Base-by-base conservation (phyloP, 2,113 vertebrate species). In the Rostratula benghalensis region DNA sequence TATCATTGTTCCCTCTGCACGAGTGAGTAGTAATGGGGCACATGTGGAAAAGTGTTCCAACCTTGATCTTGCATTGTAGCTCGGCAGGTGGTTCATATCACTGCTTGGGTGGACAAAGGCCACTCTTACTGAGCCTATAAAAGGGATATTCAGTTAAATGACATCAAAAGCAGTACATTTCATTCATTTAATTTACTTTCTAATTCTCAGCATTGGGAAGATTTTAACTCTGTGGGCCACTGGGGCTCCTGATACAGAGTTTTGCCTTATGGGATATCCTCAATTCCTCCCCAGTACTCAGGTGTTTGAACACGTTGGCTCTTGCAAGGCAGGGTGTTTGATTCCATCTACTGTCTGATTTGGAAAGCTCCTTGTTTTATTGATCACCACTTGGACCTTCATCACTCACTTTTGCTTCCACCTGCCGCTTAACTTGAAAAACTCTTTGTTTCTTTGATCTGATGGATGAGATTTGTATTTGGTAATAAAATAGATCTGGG, bases 41-140 rank as follows among this genome's bases (percentile, higher is more conserved):
- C 41, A 2, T 0, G 0, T 0, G 51, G 35, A 50, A 19, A 54
- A 67, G 61, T 0, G 2, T 63, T 4, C 43, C 33, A 20, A 5
- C 35, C 35, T 25, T 54, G 37, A 25, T 14, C 33, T 24, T 39
- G n/a, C 35, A 1, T 22, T 54, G 37, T 1, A 43, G 46, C n/a
- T 57, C 54, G 37, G 48, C 46, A 41, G 54, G 54, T 25, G 48
- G 30, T 35, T 81, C 31, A 0, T 10, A 13, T 41, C 24, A 3
- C 14, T 50, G 46, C 79, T 54, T 50, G 51, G 15, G 78, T 7
- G 57, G 24, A 6, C 20, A 30, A 48, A 79, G 37, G 57, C 43
- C 3, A 3, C n/a, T 85, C 82, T 69, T 41, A 31, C 41, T 51
- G 71, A 83, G 30, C 31, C 16, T 20, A 1, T 17, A 13, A 5